Evolutionary conservation across 2,888 invertebrate genomes (phyloP).

Genomic region (Gibbula magus): DNA sequence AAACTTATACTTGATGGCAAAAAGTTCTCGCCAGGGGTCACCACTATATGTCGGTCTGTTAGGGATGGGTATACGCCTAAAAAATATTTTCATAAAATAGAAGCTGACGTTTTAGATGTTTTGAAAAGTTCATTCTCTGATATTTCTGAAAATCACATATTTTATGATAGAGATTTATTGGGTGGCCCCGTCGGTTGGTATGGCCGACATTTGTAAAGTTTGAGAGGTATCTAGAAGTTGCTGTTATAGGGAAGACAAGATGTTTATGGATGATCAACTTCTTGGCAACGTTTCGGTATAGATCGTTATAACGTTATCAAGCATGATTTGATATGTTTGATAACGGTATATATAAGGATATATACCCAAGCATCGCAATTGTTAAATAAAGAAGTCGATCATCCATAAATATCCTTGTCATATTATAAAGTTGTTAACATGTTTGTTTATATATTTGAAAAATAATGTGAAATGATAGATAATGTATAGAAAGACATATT

Average conservation of each 20-base stretch:
- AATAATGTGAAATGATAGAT: too few relatives aligned
- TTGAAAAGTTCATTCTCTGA: conserved; percentile 38
- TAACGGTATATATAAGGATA: too few relatives aligned
- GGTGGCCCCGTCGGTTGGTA: conserved; percentile 60
- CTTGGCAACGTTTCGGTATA: too few relatives aligned
- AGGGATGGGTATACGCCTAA: conserved; percentile 69
- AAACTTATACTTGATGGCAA: conserved; percentile 41
- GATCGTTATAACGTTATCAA: too few relatives aligned
- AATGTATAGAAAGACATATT: too few relatives aligned
- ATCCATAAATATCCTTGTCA: too few relatives aligned
- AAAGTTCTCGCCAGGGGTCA: conserved; percentile 41
- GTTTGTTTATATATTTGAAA: too few relatives aligned
- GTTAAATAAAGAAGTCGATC: too few relatives aligned
- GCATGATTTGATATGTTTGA: too few relatives aligned
- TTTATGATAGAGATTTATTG: conserved; percentile 57
- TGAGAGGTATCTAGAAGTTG: background rate
- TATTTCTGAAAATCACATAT: conserved; percentile 30
- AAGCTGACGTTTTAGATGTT: conserved; percentile 48
- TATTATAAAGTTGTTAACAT: too few relatives aligned
- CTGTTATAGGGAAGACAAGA: background rate
- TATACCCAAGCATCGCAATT: too few relatives aligned
- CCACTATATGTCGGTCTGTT: conserved; percentile 63
- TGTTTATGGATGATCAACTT: too few relatives aligned
- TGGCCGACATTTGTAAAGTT: background rate
- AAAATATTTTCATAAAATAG: conserved; percentile 54